phyloP scores from a whole-genome alignment of 2,113 vertebrate genomes.

The Xyrauchen texanus region DNA sequence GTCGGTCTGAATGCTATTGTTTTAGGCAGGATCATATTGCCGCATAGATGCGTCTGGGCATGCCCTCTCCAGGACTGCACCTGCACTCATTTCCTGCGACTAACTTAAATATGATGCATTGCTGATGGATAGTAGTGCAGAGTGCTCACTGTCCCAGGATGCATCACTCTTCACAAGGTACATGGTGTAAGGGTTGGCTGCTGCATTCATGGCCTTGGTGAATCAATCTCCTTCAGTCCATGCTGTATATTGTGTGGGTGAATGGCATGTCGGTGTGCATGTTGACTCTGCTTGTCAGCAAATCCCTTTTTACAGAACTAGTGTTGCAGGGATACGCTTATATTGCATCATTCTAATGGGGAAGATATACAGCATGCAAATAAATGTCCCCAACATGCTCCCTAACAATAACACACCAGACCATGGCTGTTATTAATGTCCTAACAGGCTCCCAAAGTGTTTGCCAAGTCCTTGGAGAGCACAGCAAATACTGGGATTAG shows the following conservation, averaged over 20 bases:
- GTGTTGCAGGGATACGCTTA: neutral
- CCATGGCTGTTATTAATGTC: slow-evolving; percentile 13
- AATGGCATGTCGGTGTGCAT: neutral
- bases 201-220: slow-evolving; percentile 1
- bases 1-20: neutral
- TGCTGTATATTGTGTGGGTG: slow-evolving; percentile 4
- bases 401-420: slow-evolving; percentile 5
- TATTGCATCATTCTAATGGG: slow-evolving; percentile 39
- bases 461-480: neutral
- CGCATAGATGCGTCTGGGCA: neutral
- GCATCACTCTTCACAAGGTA: slow-evolving; percentile 31
- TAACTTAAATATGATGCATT: slow-evolving; percentile 45
- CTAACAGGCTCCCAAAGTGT: neutral
- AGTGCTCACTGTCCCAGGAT: slow-evolving; percentile 30
- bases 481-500: neutral
- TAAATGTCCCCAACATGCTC: neutral
- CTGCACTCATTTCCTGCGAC: slow-evolving; percentile 9
- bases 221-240: slow-evolving; percentile 52
- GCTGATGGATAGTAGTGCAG: slow-evolving; percentile 23
- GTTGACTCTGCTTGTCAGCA: slow-evolving; percentile 44
- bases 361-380: neutral
- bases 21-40: neutral
- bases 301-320: slow-evolving; percentile 39
- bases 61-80: slow-evolving; percentile 17
- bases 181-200: slow-evolving; percentile 18